Conservation (phyloP, 2,113 vertebrate genomes). For the Xiphias gladius region DNA sequence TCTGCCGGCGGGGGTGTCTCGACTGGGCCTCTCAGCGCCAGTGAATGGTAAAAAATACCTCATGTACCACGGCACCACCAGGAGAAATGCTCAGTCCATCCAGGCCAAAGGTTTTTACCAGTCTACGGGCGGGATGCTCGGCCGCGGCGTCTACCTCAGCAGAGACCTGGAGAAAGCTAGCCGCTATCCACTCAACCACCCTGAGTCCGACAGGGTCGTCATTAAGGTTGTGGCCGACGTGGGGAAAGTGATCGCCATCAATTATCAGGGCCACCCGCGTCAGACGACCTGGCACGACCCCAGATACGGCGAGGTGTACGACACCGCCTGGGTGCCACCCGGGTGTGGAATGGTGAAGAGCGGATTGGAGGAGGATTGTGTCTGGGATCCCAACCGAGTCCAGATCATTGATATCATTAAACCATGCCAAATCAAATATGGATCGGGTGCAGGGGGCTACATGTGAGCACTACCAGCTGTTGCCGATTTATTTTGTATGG, state of each 20-base stretch:
- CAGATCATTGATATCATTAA: slow-evolving; percentile 1
- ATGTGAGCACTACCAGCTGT: background rate
- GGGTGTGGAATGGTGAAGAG: slow-evolving; percentile 73
- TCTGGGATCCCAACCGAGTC: slow-evolving; percentile 72
- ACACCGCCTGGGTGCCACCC: slow-evolving; percentile 71
- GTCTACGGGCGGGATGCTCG: slow-evolving; percentile 73
- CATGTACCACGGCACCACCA: slow-evolving; percentile 84
- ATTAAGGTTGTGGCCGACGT: slow-evolving; percentile 44
- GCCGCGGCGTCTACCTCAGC: slow-evolving; percentile 79
- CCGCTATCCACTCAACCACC: slow-evolving; percentile 45
- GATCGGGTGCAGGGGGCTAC: background rate
- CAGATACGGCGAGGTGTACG: background rate
- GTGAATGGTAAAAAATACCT: background rate
- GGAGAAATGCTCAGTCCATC: background rate
- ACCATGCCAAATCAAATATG: background rate
- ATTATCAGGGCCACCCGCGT: slow-evolving; percentile 31
- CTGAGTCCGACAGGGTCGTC: slow-evolving; percentile 6
- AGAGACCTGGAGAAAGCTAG: slow-evolving; percentile 74
- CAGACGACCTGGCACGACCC: slow-evolving; percentile 56
- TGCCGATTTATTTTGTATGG: background rate
- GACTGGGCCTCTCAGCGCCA: fast-evolving
- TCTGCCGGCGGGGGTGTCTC: fast-evolving
- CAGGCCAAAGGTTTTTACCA: fast-evolving
- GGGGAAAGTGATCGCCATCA: slow-evolving; percentile 68
- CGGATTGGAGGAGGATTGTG: slow-evolving; percentile 79